Conservation (phyloP, 2,797 vertebrate species). For the Arremon aurantiirostris region DNA sequence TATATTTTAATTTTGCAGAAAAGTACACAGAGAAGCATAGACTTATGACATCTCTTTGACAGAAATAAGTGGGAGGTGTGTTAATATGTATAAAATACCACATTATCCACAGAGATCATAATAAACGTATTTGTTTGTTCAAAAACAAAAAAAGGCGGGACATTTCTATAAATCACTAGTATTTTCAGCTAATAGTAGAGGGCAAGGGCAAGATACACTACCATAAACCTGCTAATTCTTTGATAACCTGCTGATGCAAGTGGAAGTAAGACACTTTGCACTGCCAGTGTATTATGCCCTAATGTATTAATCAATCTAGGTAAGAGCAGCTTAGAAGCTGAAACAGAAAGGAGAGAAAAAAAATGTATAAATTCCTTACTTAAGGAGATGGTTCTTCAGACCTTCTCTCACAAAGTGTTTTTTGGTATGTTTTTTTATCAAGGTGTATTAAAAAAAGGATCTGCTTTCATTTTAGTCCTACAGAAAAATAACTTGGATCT, state of each 20-base stretch:
- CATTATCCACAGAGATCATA: neutral
- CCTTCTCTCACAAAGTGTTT: neutral
- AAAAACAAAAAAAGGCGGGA: neutral
- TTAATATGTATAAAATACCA: neutral
- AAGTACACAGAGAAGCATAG: neutral
- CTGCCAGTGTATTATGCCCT: neutral
- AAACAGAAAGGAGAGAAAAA: neutral
- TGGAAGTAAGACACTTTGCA: neutral
- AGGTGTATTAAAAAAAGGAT: neutral
- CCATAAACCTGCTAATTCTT: neutral
- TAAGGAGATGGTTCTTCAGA: neutral
- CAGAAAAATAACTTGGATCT: neutral
- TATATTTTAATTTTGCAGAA: conserved; percentile 8
- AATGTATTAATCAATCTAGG: neutral
- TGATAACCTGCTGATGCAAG: neutral
- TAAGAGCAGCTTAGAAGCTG: neutral
- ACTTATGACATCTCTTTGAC: neutral
- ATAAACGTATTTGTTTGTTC: neutral
- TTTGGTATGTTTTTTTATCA: neutral
- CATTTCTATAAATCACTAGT: neutral
- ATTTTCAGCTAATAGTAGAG: neutral
- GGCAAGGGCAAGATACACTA: neutral
- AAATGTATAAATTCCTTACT: neutral
- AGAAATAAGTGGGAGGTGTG: conserved; percentile 13
- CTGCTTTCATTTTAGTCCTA: neutral